Evolutionary conservation across 1,140 invertebrate genomes (phyloP).

Genomic region (Lamellibrachia luymesi): DNA sequence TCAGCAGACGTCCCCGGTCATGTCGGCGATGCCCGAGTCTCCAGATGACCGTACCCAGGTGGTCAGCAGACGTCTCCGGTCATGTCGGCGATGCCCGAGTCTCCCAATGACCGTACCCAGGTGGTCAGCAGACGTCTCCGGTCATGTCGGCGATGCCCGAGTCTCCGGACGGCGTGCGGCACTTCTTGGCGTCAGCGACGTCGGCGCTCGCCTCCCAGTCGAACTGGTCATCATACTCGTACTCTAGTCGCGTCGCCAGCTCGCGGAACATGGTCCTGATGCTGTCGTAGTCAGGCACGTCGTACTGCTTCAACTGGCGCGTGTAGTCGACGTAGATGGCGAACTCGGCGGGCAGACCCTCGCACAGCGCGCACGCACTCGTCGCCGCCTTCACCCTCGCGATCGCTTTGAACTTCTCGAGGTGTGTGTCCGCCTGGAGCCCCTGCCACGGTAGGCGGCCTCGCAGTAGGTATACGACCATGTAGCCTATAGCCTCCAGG

Average conservation of each 20-base stretch:
- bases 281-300: constrained; percentile 99
- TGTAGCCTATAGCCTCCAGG: constrained; percentile 26
- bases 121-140: not conserved
- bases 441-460: constrained; percentile 31
- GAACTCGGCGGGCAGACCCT: constrained; percentile 57
- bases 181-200: not conserved
- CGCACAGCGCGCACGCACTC: constrained; percentile 24
- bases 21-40: not conserved
- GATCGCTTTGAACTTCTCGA: constrained; percentile 25
- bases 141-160: not conserved
- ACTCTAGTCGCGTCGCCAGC: constrained; percentile 88
- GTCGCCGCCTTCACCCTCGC: constrained; percentile 23
- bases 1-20: too few relatives aligned
- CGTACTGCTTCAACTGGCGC: constrained; percentile 95
- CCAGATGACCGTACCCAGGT: not conserved
- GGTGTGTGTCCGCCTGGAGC: constrained; percentile 3
- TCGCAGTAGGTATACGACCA: constrained; percentile 23
- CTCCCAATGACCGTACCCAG: not conserved
- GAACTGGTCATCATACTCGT: constrained; percentile 91
- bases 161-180: not conserved
- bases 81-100: not conserved
- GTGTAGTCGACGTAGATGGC: constrained; percentile 97
- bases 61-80: not conserved
- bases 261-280: constrained; percentile 91
- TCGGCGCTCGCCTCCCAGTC: constrained; percentile 70